These are phyloP conservation scores for Physocephala rufipes DNA, from an alignment of 2,888 invertebrate species.

Conservation along the genomic window DNA sequence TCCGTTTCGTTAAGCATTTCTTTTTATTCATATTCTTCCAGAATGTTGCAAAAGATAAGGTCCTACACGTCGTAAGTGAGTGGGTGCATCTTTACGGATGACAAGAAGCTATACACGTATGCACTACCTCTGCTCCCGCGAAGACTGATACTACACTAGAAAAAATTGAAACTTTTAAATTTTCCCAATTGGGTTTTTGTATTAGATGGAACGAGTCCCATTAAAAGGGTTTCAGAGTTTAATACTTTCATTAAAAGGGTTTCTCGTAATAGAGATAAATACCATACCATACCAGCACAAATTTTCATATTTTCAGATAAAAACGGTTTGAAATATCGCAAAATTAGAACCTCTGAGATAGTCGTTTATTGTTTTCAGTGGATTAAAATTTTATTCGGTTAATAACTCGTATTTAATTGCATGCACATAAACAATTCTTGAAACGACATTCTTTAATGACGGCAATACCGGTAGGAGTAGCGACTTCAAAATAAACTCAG, in stretches of 20 bases:
- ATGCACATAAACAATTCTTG: slow-evolving; percentile 32
- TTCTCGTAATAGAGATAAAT: too few relatives aligned
- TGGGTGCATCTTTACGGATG: slow-evolving; percentile 20
- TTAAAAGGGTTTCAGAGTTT: background rate
- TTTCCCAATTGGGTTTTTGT: background rate
- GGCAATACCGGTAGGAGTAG: slow-evolving; percentile 44
- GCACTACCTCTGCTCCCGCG: too few relatives aligned
- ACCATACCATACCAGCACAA: too few relatives aligned
- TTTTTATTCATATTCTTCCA: slow-evolving; percentile 28
- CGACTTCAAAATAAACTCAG: slow-evolving; percentile 11
- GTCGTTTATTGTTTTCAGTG: slow-evolving; percentile 13
- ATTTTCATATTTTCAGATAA: too few relatives aligned
- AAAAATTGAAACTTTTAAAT: background rate
- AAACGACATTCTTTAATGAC: slow-evolving; percentile 32
- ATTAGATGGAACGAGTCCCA: background rate
- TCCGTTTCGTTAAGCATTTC: slow-evolving; percentile 21
- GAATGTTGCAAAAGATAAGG: slow-evolving; percentile 21
- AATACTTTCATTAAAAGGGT: background rate
- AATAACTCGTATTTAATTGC: slow-evolving; percentile 38
- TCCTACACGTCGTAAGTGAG: slow-evolving; percentile 23
- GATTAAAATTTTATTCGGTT: slow-evolving; percentile 28
- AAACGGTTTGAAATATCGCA: too few relatives aligned
- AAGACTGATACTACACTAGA: slow-evolving; percentile 4
- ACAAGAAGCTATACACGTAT: background rate
- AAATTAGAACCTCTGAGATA: too few relatives aligned